Evolutionary conservation across 1,140 invertebrate species (phyloP).

Genomic region (Drosophila sturtevanti): DNA sequence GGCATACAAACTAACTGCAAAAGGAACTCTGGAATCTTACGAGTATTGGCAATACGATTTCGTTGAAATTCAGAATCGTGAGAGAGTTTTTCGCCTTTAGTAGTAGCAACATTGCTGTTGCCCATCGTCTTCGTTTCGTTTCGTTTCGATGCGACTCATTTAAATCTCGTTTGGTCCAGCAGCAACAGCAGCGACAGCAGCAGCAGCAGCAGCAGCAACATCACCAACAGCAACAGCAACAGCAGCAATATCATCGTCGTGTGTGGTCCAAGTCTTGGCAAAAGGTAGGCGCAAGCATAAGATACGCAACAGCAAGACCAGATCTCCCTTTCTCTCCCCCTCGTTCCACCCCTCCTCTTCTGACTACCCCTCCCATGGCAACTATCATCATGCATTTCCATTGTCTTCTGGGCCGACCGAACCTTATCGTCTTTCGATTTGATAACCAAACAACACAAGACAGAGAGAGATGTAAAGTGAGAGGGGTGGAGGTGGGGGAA

Average conservation of each 20-base stretch:
- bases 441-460: slow-evolving; percentile 27
- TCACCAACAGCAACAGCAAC: slow-evolving; percentile 26
- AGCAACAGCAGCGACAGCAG: neutral
- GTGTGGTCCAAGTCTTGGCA: slow-evolving; percentile 55
- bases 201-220: slow-evolving; percentile 17
- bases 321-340: neutral
- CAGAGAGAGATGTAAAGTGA: neutral
- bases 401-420: slow-evolving; percentile 35
- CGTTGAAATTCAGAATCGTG: slow-evolving; percentile 80
- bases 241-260: slow-evolving; percentile 54
- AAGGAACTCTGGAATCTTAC: slow-evolving; percentile 20
- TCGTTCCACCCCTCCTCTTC: neutral
- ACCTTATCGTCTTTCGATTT: slow-evolving; percentile 39
- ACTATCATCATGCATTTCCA: slow-evolving; percentile 12
- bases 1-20: slow-evolving; percentile 5
- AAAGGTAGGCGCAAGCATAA: slow-evolving; percentile 16
- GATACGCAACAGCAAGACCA: slow-evolving; percentile 8
- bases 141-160: slow-evolving; percentile 66
- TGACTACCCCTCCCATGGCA: neutral
- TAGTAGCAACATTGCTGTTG: neutral
- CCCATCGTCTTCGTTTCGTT: slow-evolving; percentile 19
- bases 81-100: slow-evolving; percentile 55
- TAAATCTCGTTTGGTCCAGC: slow-evolving; percentile 72
- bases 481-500: neutral
- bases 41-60: slow-evolving; percentile 52